Conservation (phyloP, 2,797 vertebrate species). For the Phaenicophaeus curvirostris region DNA sequence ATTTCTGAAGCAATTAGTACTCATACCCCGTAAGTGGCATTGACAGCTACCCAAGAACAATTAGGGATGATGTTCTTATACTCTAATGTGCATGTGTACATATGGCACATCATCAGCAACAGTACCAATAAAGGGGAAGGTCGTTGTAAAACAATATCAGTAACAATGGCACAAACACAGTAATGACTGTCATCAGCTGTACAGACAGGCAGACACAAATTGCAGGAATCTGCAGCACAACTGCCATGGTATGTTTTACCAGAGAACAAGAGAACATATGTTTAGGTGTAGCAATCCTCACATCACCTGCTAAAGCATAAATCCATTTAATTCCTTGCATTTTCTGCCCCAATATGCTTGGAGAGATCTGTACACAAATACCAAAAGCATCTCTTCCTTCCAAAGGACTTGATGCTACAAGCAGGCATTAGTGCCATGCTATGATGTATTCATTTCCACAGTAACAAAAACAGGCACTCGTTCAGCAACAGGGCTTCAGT, state of each 20-base stretch:
- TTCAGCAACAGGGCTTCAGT: background rate
- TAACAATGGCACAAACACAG: conserved; percentile 19
- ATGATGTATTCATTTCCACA: background rate
- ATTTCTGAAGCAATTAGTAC: conserved; percentile 45
- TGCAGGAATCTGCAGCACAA: conserved; percentile 8
- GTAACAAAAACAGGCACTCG: background rate
- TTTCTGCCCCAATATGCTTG: background rate
- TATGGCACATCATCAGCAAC: conserved; percentile 50
- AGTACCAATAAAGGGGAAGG: conserved; percentile 41
- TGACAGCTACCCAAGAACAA: conserved; percentile 56
- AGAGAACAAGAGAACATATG: conserved; percentile 16
- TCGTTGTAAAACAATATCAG: conserved; percentile 26
- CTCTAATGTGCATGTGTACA: conserved; percentile 47
- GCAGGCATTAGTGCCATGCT: background rate
- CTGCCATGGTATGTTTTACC: background rate
- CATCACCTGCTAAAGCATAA: background rate
- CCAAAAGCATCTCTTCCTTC: background rate
- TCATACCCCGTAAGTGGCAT: conserved; percentile 10
- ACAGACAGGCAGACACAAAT: conserved; percentile 33
- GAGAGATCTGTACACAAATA: background rate
- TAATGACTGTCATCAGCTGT: conserved; percentile 20
- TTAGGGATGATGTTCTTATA: conserved; percentile 31
- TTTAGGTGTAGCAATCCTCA: conserved; percentile 3
- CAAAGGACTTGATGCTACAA: background rate
- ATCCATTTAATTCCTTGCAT: background rate